Evolutionary conservation across 2,888 invertebrate species (phyloP), one percentile per base, ranked within the genome.

Genomic region (Flexamia atlantica): DNA sequence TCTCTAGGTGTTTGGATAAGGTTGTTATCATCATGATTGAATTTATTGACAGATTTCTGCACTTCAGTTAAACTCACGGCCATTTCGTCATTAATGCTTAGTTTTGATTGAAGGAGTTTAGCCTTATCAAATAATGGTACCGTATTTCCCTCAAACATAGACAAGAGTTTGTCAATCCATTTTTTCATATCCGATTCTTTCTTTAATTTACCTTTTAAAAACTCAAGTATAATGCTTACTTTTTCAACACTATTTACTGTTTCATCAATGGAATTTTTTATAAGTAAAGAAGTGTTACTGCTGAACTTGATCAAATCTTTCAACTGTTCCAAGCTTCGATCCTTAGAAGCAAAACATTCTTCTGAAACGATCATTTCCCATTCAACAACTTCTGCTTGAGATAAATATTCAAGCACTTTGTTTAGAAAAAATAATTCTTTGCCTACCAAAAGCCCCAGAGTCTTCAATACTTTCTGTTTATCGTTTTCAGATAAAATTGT

Each of bases 341-440:
- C 64, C 17, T 30, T 14, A 64, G 64, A 28, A 28, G 64, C 1
- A 17, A 64, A 64, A 64, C 64, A 28, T 64, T 64, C 28, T 64
- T 64, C 30, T 17, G 1, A 0, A 14, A 28, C 2, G n/a, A 64
- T 17, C 3, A 28, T 14, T 3, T 64, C 64, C 64, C 64, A 64
- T 28, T 28, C 14, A 28, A 28, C 5, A 5, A 64, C 17, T 5
- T 28, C 7, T 4, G 64, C 25, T 9, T 64, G 14, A 4, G 28
- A 64, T 7, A 64, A 30, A 14, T 10, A 12, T 64, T 64, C 14
- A 28, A 64, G 28, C 28, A 64, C 7, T 28, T 64, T 64, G 12
- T 30, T 10, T 28, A 4, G 28, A 64, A 64, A 25, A 4, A 28
- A 17, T 14, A 2, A 1, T 64, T 64, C 64, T 28, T 64, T 25